A percentile compares a stretch with the other conserved stretches of the same genome.
Conservation (phyloP, 2,888 invertebrate genomes). For the Copidosoma aretas region DNA sequence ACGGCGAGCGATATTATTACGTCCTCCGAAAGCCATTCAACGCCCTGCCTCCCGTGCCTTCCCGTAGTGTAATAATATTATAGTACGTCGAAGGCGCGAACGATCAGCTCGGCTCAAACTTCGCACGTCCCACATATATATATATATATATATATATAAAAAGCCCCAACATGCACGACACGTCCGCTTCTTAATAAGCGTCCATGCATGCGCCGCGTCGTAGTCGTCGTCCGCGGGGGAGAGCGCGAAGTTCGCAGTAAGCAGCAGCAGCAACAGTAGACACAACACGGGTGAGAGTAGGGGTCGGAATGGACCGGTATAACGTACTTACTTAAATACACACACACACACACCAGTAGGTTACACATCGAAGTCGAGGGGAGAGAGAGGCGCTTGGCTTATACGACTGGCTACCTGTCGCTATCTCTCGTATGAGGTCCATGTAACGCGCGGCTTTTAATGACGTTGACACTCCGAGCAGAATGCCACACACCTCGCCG, state of each 20-base stretch:
- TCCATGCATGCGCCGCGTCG: neutral
- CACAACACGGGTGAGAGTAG: too few species aligned
- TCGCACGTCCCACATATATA: neutral
- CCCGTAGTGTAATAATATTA: too few species aligned
- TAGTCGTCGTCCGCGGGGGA: neutral
- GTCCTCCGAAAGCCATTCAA: too few species aligned
- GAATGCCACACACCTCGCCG: conserved; percentile 56
- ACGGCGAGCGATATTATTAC: neutral
- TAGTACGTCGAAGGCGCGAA: neutral
- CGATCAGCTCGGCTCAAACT: neutral
- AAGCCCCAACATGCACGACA: neutral
- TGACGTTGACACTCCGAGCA: conserved; percentile 53
- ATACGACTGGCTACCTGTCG: conserved; percentile 30
- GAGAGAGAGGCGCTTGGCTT: neutral
- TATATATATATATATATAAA: neutral
- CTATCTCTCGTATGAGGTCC: conserved; percentile 24
- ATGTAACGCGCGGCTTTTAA: conserved; percentile 49
- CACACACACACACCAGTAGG: too few species aligned
- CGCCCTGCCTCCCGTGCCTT: too few species aligned
- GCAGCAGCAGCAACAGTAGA: too few species aligned
- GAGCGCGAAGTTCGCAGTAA: too few species aligned
- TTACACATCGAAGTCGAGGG: neutral
- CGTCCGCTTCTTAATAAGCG: conserved; percentile 13
- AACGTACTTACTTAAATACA: too few species aligned
- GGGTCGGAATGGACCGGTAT: too few species aligned